Conservation (phyloP, 2,113 vertebrate genomes). For the Thomomys bottae region DNA sequence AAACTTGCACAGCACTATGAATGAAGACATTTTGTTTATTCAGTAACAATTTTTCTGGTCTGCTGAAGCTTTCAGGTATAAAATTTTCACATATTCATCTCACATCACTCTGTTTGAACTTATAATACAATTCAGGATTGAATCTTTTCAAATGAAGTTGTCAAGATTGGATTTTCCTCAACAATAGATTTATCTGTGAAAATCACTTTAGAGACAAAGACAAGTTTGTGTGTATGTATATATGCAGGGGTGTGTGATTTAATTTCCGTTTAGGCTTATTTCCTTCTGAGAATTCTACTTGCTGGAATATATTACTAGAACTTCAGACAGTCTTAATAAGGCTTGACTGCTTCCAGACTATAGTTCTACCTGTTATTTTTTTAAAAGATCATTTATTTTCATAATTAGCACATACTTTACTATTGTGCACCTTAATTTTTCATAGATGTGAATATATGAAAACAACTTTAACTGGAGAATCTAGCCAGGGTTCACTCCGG, state of each 20-base stretch:
- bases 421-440: neutral
- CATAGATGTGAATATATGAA: neutral
- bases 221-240: neutral
- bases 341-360: slow-evolving; percentile 38
- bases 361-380: neutral
- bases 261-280: slow-evolving; percentile 33
- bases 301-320: slow-evolving; percentile 42
- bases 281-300: neutral
- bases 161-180: neutral
- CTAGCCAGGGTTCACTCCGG: neutral
- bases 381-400: slow-evolving; percentile 21
- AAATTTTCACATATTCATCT: neutral
- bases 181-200: slow-evolving; percentile 30
- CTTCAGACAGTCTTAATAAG: slow-evolving; percentile 43
- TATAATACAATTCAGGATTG: neutral
- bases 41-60: neutral
- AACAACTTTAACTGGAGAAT: neutral
- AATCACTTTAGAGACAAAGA: slow-evolving; percentile 3
- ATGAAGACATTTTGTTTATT: neutral
- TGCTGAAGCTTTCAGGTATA: neutral
- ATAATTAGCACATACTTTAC: slow-evolving; percentile 16
- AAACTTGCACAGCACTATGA: neutral
- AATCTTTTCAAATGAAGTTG: neutral
- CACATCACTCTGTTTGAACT: neutral
- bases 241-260: neutral